Evolutionary conservation across 2,113 vertebrate species (phyloP).

Genomic region (Myotis yumanensis): DNA sequence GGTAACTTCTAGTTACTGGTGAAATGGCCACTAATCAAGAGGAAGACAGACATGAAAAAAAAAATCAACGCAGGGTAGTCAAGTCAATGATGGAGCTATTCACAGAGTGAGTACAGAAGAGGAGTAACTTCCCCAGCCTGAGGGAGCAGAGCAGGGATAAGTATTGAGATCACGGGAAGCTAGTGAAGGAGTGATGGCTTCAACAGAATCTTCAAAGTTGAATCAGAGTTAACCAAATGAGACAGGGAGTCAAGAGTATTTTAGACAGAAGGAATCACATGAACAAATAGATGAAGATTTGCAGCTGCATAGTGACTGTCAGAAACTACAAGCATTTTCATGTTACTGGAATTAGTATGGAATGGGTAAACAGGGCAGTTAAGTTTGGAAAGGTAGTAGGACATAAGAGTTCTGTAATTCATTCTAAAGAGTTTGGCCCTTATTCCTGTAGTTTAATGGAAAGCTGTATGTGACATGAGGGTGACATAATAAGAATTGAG

Average conservation of each 20-base stretch:
- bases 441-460: background rate
- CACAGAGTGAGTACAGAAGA: background rate
- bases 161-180: background rate
- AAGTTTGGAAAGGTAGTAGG: slow-evolving; percentile 6
- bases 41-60: background rate
- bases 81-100: background rate
- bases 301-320: background rate
- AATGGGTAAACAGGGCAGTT: background rate
- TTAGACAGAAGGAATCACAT: background rate
- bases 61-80: background rate
- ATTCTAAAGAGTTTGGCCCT: slow-evolving; percentile 2
- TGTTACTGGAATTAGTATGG: background rate
- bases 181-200: background rate
- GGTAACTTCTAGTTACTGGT: background rate
- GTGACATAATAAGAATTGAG: background rate
- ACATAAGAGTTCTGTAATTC: background rate
- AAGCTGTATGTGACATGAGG: background rate
- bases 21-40: background rate
- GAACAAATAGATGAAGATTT: background rate
- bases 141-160: background rate
- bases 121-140: background rate
- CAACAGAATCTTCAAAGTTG: background rate
- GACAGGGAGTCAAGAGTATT: background rate
- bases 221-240: slow-evolving; percentile 2
- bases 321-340: background rate